Percentiles rank a stretch among this genome's conserved stretches.
Evolutionary conservation across 2,113 vertebrate species (phyloP).

Genomic region (Xiphophorus maculatus): DNA sequence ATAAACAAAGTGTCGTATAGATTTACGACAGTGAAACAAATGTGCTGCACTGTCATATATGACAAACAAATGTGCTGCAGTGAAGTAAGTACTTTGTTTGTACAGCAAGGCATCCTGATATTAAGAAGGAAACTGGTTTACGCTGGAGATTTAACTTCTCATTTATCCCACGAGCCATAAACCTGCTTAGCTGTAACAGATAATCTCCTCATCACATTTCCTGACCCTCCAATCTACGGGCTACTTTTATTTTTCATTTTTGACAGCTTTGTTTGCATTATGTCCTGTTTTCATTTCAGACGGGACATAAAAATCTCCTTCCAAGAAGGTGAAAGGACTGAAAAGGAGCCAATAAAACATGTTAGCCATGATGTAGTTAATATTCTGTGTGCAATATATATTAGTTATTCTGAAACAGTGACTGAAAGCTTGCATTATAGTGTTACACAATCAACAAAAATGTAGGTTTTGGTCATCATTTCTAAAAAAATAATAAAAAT

Average conservation of each 20-base stretch:
- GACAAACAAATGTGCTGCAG: not conserved
- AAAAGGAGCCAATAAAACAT: not conserved
- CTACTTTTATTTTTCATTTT: slow-evolving; percentile 32
- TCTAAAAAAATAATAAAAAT: not conserved
- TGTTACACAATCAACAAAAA: not conserved
- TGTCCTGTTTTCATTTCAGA: slow-evolving; percentile 18
- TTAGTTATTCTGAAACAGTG: no score
- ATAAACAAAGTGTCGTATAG: not conserved
- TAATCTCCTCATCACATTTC: slow-evolving; percentile 61
- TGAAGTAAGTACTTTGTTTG: not conserved
- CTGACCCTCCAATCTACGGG: slow-evolving; percentile 40
- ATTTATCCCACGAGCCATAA: slow-evolving; percentile 41
- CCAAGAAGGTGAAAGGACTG: not conserved
- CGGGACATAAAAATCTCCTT: not conserved
- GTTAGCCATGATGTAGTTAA: not conserved
- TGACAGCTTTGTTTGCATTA: slow-evolving; percentile 17
- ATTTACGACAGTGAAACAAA: not conserved
- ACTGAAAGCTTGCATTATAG: not conserved
- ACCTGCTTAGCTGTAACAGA: slow-evolving; percentile 56
- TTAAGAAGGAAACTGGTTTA: slow-evolving; percentile 34
- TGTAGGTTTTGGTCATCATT: not conserved
- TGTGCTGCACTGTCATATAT: not conserved
- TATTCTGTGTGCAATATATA: not conserved
- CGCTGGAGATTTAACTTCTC: slow-evolving; percentile 46
- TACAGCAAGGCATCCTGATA: not conserved